These are phyloP conservation scores for Chesias legatella DNA, from an alignment of 2,888 invertebrate genomes.

Conservation along the genomic window DNA sequence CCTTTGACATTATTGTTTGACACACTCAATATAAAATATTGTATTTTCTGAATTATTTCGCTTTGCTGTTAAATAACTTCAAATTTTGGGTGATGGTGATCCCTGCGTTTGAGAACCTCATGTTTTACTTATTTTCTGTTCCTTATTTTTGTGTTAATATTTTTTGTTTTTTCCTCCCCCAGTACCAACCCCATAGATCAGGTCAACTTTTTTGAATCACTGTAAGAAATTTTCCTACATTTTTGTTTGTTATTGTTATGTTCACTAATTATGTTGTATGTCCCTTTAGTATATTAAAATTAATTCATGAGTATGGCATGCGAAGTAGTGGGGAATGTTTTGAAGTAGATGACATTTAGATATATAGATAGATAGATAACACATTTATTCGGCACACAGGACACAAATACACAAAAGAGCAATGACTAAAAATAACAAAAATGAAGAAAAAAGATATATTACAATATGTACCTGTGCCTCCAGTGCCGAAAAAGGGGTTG, in stretches of 20 bases:
- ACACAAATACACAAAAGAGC: too few species aligned
- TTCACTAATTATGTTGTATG: slow-evolving; percentile 37
- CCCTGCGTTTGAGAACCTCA: slow-evolving; percentile 20
- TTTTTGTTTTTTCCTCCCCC: slow-evolving; percentile 55
- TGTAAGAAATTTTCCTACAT: slow-evolving; percentile 66
- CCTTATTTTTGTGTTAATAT: slow-evolving; percentile 51
- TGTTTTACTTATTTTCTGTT: slow-evolving; percentile 37
- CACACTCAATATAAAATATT: too few species aligned
- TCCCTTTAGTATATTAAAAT: slow-evolving; percentile 7
- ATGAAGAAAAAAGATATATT: too few species aligned
- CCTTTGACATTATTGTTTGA: too few species aligned
- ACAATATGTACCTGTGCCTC: too few species aligned
- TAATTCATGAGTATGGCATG: slow-evolving; percentile 20
- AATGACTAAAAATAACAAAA: too few species aligned
- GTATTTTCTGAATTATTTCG: slow-evolving; percentile 21
- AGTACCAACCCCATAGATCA: slow-evolving; percentile 80
- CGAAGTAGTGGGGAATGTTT: slow-evolving; percentile 3
- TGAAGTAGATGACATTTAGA: slow-evolving; percentile 2
- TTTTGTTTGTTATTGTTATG: slow-evolving; percentile 36
- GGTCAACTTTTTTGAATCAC: slow-evolving; percentile 80
- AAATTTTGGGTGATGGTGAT: slow-evolving; percentile 42
- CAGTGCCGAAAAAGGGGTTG: too few species aligned
- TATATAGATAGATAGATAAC: too few species aligned
- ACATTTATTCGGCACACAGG: too few species aligned
- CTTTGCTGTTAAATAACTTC: slow-evolving; percentile 39